Evolutionary conservation across 2,797 vertebrate genomes (phyloP).

Genomic region (Poliocrania exsul): DNA sequence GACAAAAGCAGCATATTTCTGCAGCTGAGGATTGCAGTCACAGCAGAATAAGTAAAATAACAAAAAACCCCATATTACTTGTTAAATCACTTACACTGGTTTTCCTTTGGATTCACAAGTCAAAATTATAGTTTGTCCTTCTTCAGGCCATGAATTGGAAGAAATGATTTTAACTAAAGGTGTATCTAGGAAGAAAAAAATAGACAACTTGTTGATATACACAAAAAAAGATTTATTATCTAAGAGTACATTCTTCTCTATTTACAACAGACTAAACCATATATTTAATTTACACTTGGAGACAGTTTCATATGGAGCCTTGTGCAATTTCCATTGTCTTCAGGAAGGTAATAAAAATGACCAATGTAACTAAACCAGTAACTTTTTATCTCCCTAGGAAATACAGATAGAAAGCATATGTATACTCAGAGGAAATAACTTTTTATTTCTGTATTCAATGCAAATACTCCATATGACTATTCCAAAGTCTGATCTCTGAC

Average conservation of each 20-base stretch:
- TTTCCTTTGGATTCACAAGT: slow-evolving; percentile 98
- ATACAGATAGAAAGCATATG: neutral
- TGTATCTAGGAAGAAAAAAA: slow-evolving; percentile 85
- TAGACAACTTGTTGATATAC: slow-evolving; percentile 61
- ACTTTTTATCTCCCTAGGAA: slow-evolving; percentile 5
- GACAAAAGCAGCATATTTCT: slow-evolving; percentile 55
- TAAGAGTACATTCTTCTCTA: neutral
- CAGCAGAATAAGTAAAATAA: slow-evolving; percentile 60
- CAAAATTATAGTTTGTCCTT: slow-evolving; percentile 96
- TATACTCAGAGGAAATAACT: slow-evolving; percentile 14
- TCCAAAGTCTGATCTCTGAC: slow-evolving; percentile 43
- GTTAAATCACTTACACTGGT: slow-evolving; percentile 91
- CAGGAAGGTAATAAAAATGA: slow-evolving; percentile 31
- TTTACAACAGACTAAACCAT: neutral
- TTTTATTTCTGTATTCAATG: neutral
- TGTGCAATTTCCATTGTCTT: slow-evolving; percentile 3
- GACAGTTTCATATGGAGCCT: neutral
- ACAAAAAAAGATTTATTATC: slow-evolving; percentile 30
- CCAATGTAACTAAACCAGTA: slow-evolving; percentile 5
- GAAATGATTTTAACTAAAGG: slow-evolving; percentile 92
- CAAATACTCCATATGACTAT: neutral
- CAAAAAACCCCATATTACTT: slow-evolving; percentile 18
- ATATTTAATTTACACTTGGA: slow-evolving; percentile 23
- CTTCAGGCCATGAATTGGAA: slow-evolving; percentile 91
- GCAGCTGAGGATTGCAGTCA: slow-evolving; percentile 49